phyloP scores from a whole-genome alignment of 2,888 invertebrate species.

The Netelia fuscicornis region DNA sequence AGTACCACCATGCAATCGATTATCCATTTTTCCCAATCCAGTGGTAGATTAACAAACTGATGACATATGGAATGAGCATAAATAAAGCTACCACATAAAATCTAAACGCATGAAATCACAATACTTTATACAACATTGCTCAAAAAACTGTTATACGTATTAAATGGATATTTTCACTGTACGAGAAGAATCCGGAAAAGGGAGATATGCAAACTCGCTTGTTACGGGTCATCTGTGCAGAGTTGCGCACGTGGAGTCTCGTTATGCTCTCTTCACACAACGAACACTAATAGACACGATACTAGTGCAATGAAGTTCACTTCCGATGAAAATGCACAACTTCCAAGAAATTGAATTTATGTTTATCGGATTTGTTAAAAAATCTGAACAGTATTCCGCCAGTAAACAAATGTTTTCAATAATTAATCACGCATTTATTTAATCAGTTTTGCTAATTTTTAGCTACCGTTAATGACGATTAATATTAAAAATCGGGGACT shows the following conservation, averaged over 20 bases:
- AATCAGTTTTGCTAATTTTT: not conserved
- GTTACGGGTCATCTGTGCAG: not conserved
- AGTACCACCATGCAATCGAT: no score
- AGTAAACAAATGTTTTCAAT: not conserved
- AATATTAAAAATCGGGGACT: not conserved
- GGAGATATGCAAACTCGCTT: conserved; percentile 12
- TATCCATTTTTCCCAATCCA: not conserved
- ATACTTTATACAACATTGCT: not conserved
- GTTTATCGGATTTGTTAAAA: not conserved
- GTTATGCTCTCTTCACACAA: conserved; percentile 82
- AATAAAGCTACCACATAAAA: not conserved
- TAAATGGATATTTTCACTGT: conserved; percentile 49
- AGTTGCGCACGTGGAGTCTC: conserved; percentile 59
- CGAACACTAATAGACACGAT: conserved; percentile 45
- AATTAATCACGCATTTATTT: not conserved
- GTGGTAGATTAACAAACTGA: not conserved
- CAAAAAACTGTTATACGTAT: conserved; percentile 35
- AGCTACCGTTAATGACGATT: not conserved
- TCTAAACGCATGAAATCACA: not conserved
- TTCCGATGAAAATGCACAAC: conserved; percentile 39
- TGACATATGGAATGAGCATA: not conserved
- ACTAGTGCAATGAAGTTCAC: conserved; percentile 1
- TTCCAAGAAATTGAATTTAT: conserved; percentile 9
- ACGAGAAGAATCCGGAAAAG: conserved; percentile 10
- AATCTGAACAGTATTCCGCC: not conserved